Base-by-base conservation (phyloP, 1,140 invertebrate species). In the Drosophila bocki region DNA sequence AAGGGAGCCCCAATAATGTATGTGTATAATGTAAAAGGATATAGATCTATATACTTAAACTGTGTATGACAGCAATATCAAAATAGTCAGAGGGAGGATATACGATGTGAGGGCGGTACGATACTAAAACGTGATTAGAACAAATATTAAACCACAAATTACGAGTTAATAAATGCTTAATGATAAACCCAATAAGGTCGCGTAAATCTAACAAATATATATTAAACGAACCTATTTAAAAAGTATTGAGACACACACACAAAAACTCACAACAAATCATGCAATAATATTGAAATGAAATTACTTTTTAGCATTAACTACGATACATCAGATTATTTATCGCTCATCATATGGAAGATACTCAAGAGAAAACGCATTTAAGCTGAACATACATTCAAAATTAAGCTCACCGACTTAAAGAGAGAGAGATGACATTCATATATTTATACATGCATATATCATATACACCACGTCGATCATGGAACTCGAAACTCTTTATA, bases 241-340 rank as follows among this genome's bases (percentile, higher is more conserved):
- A 47, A 50, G 37, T 71, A 72, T 60, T 59, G 67, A 71, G 33
- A 50, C 39, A 45, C 19, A 56, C 70, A 65, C 65, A 67, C 57
- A 37, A 45, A 39, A 63, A 76, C 44, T 64, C 48, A 61, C 48
- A 62, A 62, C 32, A 53, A 74, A 51, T 61, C 77, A 80, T 84
- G 81, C 81, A 84, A 84, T 84, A 84, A 84, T 84, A 83, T 84
- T 71, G 81, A 84, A 84, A 84, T 84, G 59, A 58, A 84, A 84
- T 84, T 84, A 84, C 81, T 84, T 84, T 84, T 76, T 84, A 84
- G 77, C 72, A 80, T 84, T 78, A 81, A 80, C 63, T 84, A 84
- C 22, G 57, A 47, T 64, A 81, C 57, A 71, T 63, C 54, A 51
- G 22, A 53, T 58, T 47, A 83, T 78, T 78, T 78, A 75, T 69